phyloP scores from a whole-genome alignment of 92 coral and sea anemone species.

The Parazoanthus atlanticus region DNA sequence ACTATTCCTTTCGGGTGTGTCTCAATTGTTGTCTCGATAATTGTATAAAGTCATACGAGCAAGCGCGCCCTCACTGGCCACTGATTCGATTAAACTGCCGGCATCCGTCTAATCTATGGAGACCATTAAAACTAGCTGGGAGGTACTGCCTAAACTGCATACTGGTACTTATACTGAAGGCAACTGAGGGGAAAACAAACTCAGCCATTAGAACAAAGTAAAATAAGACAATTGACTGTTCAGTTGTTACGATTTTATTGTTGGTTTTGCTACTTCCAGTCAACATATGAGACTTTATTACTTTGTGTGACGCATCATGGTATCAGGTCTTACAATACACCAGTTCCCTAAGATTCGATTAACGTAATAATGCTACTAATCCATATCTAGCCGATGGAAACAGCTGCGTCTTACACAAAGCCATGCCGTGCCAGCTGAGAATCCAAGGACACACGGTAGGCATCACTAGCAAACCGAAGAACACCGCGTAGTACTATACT shows the following conservation, averaged over 20 bases:
- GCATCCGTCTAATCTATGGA: conserved; percentile 8
- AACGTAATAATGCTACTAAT: not conserved
- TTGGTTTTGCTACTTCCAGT: too few relatives aligned
- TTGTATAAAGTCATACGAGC: not conserved
- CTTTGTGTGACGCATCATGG: not conserved
- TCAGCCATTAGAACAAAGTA: not conserved
- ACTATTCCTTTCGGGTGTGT: not conserved
- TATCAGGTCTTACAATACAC: not conserved
- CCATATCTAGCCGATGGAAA: too few relatives aligned
- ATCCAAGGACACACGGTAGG: not conserved
- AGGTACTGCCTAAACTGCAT: not conserved
- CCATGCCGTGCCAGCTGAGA: not conserved
- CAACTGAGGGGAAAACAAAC: not conserved
- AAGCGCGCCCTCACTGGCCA: not conserved
- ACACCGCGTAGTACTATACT: not conserved
- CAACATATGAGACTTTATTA: too few relatives aligned
- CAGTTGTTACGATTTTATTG: not conserved
- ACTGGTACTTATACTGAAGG: too few relatives aligned
- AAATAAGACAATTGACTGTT: not conserved
- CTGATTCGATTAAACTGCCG: conserved; percentile 6
- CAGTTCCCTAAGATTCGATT: not conserved
- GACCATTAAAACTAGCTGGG: conserved; percentile 28
- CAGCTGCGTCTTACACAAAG: not conserved
- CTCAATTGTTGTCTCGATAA: not conserved
- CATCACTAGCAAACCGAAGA: not conserved